Conservation (phyloP, 2,797 vertebrate genomes). For the Hozukius guyotensis region DNA sequence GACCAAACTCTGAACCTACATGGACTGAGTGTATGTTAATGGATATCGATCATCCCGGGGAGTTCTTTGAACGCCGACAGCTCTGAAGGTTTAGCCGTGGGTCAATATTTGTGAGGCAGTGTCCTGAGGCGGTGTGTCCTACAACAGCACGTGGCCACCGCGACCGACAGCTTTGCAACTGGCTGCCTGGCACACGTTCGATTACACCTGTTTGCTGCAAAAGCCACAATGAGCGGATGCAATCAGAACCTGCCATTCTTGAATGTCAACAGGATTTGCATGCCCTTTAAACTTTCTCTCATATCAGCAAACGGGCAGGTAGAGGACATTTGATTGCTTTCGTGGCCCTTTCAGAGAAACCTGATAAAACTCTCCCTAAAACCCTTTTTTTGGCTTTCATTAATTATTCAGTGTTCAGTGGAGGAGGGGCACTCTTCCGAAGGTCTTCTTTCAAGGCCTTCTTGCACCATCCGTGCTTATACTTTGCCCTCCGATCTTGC, state of each 20-base stretch:
- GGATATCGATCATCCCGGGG: conserved; percentile 69
- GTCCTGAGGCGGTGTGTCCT: conserved; percentile 4
- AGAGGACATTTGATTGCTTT: conserved; percentile 39
- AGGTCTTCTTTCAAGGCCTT: conserved; percentile 54
- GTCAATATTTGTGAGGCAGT: conserved; percentile 64
- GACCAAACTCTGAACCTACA: conserved; percentile 40
- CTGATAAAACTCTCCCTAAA: conserved; percentile 50
- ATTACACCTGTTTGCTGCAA: conserved; percentile 4
- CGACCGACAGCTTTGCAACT: not conserved
- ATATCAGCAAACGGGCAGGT: not conserved
- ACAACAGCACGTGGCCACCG: not conserved
- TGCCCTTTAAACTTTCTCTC: conserved; percentile 13
- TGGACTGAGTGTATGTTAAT: conserved; percentile 62
- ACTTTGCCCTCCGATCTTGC: conserved; percentile 30
- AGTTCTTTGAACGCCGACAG: conserved; percentile 61
- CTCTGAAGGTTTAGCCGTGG: conserved; percentile 45
- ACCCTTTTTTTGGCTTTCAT: conserved; percentile 67
- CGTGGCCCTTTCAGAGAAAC: conserved; percentile 40
- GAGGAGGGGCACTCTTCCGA: conserved; percentile 33
- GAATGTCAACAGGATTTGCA: conserved; percentile 18
- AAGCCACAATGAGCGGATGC: not conserved
- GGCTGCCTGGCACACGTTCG: not conserved
- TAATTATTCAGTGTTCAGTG: conserved; percentile 75
- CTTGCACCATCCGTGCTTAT: conserved; percentile 12
- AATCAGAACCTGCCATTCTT: not conserved